Base-by-base conservation (phyloP, 2,888 invertebrate species). In the Cryptophagus acutangulus region DNA sequence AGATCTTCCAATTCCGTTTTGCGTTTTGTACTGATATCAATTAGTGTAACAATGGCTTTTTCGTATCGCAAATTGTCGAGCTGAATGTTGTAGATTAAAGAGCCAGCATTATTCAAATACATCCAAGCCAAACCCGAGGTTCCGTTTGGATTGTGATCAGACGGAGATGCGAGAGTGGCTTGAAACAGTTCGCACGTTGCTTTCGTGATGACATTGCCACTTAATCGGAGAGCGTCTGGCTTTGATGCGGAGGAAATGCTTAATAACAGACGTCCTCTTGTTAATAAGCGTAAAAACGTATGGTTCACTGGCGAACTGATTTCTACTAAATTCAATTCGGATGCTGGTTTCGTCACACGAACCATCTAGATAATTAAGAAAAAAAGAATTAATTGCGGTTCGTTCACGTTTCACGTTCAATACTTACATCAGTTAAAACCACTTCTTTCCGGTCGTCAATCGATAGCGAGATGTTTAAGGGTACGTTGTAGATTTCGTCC, bases 111-210 rank as follows among this genome's bases (percentile, higher is more conserved):
- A 56, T 86, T 86, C 35, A 90, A 74, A 53, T 84, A 88, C 36
- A 86, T 74, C 80, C 88, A 81, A 1, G 87, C 85, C 40, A 88
- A 66, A 6, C 89, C 89, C 16, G 74, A 78, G 45, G 78, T 53
- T 63, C 73, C 46, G 58, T 72, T 48, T 13, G 59, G 54, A 40
- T 62, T 60, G n/a, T 52, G 52, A 13, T 52, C 57, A 41, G 43
- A 72, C 67, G 59, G 76, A 71, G 66, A 62, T 1, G 81, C 70
- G 26, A 87, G 62, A 0, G 84, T 74, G 0, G 85, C 78, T 60
- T 89, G 87, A 64, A 85, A 88, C 38, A 89, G 72, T 65, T 90
- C 89, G 59, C 90, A 90, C 0, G 83, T 79, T 0, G 82, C 81
- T 53, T 85, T 77, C 9, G 87, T 84, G 15, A 82, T 74, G 1